These are phyloP conservation scores for Ammodytes dubius DNA, from an alignment of 2,113 vertebrate species.

Conservation along the genomic window DNA sequence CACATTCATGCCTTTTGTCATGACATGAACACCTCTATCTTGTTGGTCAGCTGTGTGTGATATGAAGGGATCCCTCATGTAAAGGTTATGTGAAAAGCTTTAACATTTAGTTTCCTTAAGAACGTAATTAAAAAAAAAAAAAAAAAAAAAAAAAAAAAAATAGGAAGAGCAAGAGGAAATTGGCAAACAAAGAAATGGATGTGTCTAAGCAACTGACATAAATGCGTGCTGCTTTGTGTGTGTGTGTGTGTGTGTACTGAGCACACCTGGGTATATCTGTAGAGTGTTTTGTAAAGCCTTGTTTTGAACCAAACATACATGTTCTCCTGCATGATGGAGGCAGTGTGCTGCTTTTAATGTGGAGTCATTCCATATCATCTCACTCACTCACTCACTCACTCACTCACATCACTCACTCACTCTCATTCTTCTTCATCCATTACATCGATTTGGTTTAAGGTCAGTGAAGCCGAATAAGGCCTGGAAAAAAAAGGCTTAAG, in stretches of 20 bases:
- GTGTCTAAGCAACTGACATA: conserved; percentile 44
- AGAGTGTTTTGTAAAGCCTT: not conserved
- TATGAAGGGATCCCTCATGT: not conserved
- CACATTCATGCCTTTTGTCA: not conserved
- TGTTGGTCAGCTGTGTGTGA: not conserved
- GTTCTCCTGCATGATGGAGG: not conserved
- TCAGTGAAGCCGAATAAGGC: conserved; percentile 2
- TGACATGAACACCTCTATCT: not conserved
- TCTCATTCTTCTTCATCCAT: conserved; percentile 7
- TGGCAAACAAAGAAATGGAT: conserved; percentile 17
- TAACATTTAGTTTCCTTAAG: not conserved
- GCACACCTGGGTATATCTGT: conserved; percentile 37
- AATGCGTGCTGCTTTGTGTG: conserved; percentile 5
- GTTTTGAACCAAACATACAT: not conserved
- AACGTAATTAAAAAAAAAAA: not conserved
- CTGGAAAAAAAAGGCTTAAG: conserved; percentile 28
- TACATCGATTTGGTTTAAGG: not conserved
- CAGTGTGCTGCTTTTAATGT: not conserved
- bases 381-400: not conserved
- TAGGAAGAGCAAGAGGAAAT: not conserved
- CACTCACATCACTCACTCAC: not conserved
- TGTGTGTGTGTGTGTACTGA: conserved; percentile 16
- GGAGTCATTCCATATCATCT: not conserved
- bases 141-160: not conserved
- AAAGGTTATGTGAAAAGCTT: not conserved